A percentile compares a stretch with the other conserved stretches of the same genome.
Conservation (phyloP, 2,888 invertebrate genomes). For the Callinectes sapidus region DNA sequence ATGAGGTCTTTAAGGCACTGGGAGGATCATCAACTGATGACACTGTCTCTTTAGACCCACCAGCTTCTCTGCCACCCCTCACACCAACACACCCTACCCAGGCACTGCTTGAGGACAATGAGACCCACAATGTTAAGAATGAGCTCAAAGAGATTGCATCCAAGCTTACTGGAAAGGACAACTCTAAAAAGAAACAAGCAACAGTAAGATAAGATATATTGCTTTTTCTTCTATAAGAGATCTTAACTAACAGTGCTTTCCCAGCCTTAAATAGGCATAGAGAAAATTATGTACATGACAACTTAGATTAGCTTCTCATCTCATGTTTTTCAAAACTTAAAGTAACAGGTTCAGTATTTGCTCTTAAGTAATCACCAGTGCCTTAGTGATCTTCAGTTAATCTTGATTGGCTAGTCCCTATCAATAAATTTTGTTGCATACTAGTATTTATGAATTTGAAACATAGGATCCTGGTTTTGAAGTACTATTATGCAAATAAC, state of each 20-base stretch:
- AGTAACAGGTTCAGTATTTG: too few relatives aligned
- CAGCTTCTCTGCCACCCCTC: conserved; percentile 63
- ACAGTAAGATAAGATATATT: conserved; percentile 75
- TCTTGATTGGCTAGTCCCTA: too few relatives aligned
- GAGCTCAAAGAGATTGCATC: conserved; percentile 83
- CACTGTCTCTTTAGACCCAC: conserved; percentile 75
- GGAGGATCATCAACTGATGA: conserved; percentile 74
- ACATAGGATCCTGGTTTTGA: background rate
- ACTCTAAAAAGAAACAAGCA: conserved; percentile 79
- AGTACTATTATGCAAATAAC: background rate
- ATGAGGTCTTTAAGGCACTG: conserved; percentile 84
- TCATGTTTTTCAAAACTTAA: too few relatives aligned
- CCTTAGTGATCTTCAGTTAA: too few relatives aligned
- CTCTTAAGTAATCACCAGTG: too few relatives aligned
- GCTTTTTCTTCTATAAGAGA: background rate
- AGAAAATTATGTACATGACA: too few relatives aligned
- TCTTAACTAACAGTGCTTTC: too few relatives aligned
- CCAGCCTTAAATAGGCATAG: too few relatives aligned
- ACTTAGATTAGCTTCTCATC: too few relatives aligned
- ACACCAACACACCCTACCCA: conserved; percentile 59
- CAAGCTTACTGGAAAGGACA: conserved; percentile 74
- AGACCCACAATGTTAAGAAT: conserved; percentile 82
- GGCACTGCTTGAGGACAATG: conserved; percentile 66
- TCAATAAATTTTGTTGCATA: background rate
- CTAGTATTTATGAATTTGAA: background rate